Conservation (phyloP, 1,140 invertebrate species). For the Drosophila carrolli region DNA sequence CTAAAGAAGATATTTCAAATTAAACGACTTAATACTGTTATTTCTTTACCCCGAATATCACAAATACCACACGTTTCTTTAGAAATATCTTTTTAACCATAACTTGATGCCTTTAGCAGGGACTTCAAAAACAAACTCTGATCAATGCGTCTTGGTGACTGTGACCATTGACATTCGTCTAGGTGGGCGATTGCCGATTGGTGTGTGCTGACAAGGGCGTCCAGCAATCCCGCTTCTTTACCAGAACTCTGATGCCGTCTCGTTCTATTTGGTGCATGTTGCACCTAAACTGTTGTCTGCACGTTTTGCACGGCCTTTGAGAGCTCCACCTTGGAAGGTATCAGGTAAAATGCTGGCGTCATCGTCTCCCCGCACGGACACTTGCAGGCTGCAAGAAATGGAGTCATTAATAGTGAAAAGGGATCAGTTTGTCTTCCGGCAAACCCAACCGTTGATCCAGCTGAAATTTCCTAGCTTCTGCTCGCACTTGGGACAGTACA, state of each 20-base stretch:
- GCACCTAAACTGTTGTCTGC: slow-evolving; percentile 89
- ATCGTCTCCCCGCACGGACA: slow-evolving; percentile 94
- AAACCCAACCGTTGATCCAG: slow-evolving; percentile 90
- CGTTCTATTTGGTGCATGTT: slow-evolving; percentile 9
- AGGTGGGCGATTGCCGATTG: slow-evolving; percentile 1
- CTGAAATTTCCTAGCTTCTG: slow-evolving; percentile 93
- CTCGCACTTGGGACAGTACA: slow-evolving; percentile 93
- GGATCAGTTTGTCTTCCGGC: no score
- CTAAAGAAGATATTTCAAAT: no score
- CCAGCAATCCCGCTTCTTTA: background rate
- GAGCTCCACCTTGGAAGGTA: slow-evolving; percentile 94
- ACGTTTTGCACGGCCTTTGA: slow-evolving; percentile 94
- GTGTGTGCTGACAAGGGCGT: background rate
- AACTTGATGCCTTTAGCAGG: background rate
- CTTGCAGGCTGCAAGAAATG: slow-evolving; percentile 87
- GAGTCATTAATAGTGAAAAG: background rate
- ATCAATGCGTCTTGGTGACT: background rate
- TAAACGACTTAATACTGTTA: no score
- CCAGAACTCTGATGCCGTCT: slow-evolving; percentile 8
- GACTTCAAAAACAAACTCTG: no score
- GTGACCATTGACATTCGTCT: background rate
- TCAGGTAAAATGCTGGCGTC: slow-evolving; percentile 93
- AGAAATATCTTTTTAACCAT: background rate
- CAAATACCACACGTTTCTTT: no score
- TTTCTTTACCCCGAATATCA: no score